A percentile compares a stretch with the other conserved stretches of the same genome.
These are phyloP conservation scores for Heliocidaris erythrogramma DNA, from an alignment of 35 echinoderm and acorn worm species.

Conservation along the genomic window DNA sequence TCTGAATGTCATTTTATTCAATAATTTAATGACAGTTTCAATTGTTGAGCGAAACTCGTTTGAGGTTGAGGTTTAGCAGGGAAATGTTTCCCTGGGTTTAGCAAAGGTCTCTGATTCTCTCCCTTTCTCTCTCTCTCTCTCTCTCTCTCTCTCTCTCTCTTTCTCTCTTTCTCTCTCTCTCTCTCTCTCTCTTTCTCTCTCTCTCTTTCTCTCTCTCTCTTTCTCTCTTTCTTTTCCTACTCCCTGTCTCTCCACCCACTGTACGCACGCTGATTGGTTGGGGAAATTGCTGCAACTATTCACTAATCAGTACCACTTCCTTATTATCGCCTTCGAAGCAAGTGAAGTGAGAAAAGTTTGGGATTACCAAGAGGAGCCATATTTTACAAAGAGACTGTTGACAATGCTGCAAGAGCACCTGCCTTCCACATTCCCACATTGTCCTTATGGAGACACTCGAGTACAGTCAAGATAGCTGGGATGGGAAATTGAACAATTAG, in stretches of 20 bases:
- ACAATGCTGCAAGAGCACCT: background rate
- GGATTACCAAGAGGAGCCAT: background rate
- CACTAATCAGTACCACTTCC: background rate
- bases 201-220: background rate
- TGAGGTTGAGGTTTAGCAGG: background rate
- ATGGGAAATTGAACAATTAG: background rate
- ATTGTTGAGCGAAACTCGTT: background rate
- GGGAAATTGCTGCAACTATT: constrained; percentile 9
- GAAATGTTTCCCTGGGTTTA: too few relatives aligned
- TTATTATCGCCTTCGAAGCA: background rate
- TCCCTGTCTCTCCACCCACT: background rate
- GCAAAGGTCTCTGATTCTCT: background rate
- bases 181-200: too few relatives aligned
- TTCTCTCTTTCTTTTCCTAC: background rate
- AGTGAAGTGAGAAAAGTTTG: background rate
- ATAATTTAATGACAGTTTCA: background rate
- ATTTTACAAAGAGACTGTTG: background rate
- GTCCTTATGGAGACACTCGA: background rate
- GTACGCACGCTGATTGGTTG: background rate
- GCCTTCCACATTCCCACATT: background rate
- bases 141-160: background rate
- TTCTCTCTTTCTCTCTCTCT: background rate
- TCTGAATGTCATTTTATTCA: too few relatives aligned
- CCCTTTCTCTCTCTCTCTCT: background rate
- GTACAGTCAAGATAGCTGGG: background rate